Conservation (phyloP, 1,140 invertebrate genomes). For the Thaumetopoea pityocampa region DNA sequence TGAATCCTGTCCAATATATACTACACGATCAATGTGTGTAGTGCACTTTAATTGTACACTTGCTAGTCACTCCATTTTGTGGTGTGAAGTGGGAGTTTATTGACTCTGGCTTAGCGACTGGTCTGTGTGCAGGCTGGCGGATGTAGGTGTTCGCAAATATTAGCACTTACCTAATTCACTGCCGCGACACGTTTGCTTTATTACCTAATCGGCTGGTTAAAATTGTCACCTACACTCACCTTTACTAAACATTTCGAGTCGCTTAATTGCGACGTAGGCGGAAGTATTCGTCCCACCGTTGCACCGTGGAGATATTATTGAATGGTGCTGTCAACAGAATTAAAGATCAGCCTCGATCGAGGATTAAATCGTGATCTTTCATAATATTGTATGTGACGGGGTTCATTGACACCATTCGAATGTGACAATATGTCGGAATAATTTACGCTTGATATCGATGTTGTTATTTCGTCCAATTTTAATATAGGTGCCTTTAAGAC, state of each 20-base stretch:
- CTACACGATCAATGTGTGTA: too few relatives aligned
- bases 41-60: constrained; percentile 12
- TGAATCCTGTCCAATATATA: too few relatives aligned
- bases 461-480: too few relatives aligned
- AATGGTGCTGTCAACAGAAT: constrained; percentile 24
- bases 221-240: constrained; percentile 27
- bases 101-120: constrained; percentile 31
- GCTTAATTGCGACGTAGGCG: constrained; percentile 28
- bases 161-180: constrained; percentile 61
- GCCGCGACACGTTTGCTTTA: constrained; percentile 45
- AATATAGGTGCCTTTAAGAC: too few relatives aligned
- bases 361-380: constrained; percentile 22
- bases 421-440: constrained; percentile 27
- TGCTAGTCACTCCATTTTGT: constrained; percentile 24
- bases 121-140: constrained; percentile 52
- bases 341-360: constrained; percentile 15
- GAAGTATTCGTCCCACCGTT: constrained; percentile 17
- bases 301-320: constrained; percentile 20
- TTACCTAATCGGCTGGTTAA: constrained; percentile 43
- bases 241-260: constrained; percentile 20
- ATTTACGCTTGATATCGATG: too few relatives aligned
- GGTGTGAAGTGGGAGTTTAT: constrained; percentile 46
- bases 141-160: constrained; percentile 71
- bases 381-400: constrained; percentile 22
- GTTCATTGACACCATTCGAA: constrained; percentile 35